Conservation (phyloP, 35 echinoderm and acorn worm genomes). For the Apostichopus californicus region DNA sequence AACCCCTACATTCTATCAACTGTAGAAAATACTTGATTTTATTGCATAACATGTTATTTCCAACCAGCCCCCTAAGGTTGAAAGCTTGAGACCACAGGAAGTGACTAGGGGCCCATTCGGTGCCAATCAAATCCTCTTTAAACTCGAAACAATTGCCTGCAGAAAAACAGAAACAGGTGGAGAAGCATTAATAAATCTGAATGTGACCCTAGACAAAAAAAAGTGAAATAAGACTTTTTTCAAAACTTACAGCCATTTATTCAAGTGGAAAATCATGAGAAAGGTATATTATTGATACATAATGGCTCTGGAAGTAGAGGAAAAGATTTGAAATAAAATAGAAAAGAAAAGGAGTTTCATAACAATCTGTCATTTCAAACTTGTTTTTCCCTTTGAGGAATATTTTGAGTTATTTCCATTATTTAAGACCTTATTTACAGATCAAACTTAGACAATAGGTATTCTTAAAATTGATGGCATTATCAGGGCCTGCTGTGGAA, state of each 20-base stretch:
- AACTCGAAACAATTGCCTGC: constrained; percentile 36
- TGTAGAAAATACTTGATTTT: background rate
- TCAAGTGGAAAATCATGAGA: constrained; percentile 19
- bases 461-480: background rate
- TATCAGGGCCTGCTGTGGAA: background rate
- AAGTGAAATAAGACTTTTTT: background rate
- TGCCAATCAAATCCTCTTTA: background rate
- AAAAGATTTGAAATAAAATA: background rate
- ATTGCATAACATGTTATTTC: constrained; percentile 3
- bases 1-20: background rate
- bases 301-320: background rate
- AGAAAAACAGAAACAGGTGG: constrained; percentile 36
- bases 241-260: background rate
- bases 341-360: background rate
- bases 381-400: background rate
- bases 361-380: background rate
- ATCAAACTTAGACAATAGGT: background rate
- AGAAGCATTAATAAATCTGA: background rate
- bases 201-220: constrained; percentile 38
- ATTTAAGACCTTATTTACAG: background rate
- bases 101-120: constrained; percentile 21
- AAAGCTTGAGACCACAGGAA: constrained; percentile 38
- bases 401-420: background rate
- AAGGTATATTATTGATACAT: background rate
- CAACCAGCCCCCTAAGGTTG: background rate